Evolutionary conservation across 2,797 vertebrate genomes (phyloP).

Genomic region (Phataginus tricuspis): DNA sequence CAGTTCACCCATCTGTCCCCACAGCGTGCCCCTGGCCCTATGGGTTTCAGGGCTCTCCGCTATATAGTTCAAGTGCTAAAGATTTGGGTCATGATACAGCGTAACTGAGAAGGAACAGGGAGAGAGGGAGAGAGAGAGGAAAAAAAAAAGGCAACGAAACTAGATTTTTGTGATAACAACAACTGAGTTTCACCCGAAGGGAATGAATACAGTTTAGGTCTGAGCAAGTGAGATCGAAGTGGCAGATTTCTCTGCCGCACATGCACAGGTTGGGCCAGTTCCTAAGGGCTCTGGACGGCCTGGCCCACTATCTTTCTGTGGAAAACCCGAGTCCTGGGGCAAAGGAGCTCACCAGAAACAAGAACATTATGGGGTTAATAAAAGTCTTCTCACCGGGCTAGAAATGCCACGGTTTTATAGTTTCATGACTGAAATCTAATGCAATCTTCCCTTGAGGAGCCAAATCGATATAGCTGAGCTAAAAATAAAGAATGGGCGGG

Average conservation of each 20-base stretch:
- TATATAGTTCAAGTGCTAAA: slow-evolving; percentile 66
- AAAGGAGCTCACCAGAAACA: neutral
- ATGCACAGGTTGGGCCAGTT: neutral
- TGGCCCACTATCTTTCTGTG: neutral
- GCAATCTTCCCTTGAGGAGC: slow-evolving; percentile 41
- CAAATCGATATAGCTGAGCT: slow-evolving; percentile 53
- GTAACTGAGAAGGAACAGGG: slow-evolving; percentile 71
- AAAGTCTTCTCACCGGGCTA: neutral
- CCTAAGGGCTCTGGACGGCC: neutral
- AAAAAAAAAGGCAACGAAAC: neutral
- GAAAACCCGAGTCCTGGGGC: neutral
- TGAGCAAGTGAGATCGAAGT: neutral
- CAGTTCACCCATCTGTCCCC: neutral
- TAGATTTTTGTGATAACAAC: slow-evolving; percentile 60
- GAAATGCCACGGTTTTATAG: neutral
- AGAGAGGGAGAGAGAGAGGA: neutral
- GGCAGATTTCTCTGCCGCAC: neutral
- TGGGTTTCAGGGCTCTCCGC: slow-evolving; percentile 51
- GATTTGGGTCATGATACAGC: slow-evolving; percentile 76
- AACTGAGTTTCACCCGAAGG: slow-evolving; percentile 55
- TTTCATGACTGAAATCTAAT: slow-evolving; percentile 54
- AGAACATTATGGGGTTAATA: neutral
- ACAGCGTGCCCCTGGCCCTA: neutral
- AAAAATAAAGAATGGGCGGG: slow-evolving; percentile 73
- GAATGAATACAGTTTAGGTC: neutral